Conservation (phyloP, 1,140 invertebrate genomes). For the Scaptomyza hsui region DNA sequence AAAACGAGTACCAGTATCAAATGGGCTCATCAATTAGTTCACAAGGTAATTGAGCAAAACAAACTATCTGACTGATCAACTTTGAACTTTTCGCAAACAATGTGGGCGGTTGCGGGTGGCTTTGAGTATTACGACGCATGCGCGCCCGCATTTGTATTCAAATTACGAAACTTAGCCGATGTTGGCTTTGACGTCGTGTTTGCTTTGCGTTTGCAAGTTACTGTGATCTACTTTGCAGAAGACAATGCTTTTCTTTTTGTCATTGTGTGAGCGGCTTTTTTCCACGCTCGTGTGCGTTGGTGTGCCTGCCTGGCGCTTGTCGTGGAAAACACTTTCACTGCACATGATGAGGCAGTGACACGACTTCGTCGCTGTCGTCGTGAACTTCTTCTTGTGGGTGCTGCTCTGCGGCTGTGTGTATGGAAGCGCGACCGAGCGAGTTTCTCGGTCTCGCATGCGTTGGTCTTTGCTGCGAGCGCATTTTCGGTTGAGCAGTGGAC, state of each 20-base stretch:
- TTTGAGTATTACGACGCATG: slow-evolving; percentile 61
- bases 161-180: slow-evolving; percentile 59
- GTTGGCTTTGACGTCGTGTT: slow-evolving; percentile 45
- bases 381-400: slow-evolving; percentile 56
- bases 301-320: slow-evolving; percentile 54
- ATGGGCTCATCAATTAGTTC: slow-evolving; percentile 25
- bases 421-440: slow-evolving; percentile 73
- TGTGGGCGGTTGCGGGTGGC: background rate
- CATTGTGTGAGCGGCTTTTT: slow-evolving; percentile 37
- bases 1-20: background rate
- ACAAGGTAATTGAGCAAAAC: slow-evolving; percentile 58
- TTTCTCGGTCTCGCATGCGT: slow-evolving; percentile 70
- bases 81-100: slow-evolving; percentile 65
- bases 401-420: slow-evolving; percentile 43
- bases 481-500: slow-evolving; percentile 55
- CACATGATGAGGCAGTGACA: slow-evolving; percentile 78
- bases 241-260: slow-evolving; percentile 73
- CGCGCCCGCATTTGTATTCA: slow-evolving; percentile 42
- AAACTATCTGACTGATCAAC: slow-evolving; percentile 59
- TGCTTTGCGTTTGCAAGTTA: slow-evolving; percentile 52
- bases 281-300: slow-evolving; percentile 71
- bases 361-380: slow-evolving; percentile 55
- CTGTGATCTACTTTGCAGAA: slow-evolving; percentile 74
- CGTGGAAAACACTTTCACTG: slow-evolving; percentile 82
- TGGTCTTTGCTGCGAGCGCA: slow-evolving; percentile 48